Percentiles rank a stretch among this genome's conserved stretches.
phyloP scores from a whole-genome alignment of 2,797 vertebrate genomes.

The Protonibea diacanthus region DNA sequence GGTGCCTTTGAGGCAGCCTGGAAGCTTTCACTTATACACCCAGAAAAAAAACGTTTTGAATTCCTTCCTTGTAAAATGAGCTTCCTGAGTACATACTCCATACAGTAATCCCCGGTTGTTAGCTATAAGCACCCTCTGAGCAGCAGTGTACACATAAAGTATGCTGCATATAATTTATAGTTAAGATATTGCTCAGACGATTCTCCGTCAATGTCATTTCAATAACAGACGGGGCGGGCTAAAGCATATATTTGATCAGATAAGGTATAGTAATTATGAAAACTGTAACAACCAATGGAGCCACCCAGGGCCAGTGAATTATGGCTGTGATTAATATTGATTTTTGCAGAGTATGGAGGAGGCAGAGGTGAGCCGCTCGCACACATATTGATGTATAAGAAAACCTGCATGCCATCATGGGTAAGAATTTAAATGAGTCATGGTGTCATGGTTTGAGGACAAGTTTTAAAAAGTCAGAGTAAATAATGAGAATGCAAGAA shows the following conservation, averaged over 20 bases:
- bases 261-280: slow-evolving; percentile 59
- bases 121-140: slow-evolving; percentile 12
- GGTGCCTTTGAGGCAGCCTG: slow-evolving; percentile 15
- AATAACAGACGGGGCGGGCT: slow-evolving; percentile 52
- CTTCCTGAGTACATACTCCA: slow-evolving; percentile 19
- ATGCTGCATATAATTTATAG: not conserved
- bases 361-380: slow-evolving; percentile 21
- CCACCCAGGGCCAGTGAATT: slow-evolving; percentile 44
- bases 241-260: slow-evolving; percentile 58
- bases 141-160: not conserved
- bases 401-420: slow-evolving; percentile 29
- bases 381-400: slow-evolving; percentile 31
- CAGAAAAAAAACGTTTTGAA: slow-evolving; percentile 11
- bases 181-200: slow-evolving; percentile 24
- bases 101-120: slow-evolving; percentile 23
- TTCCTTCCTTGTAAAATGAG: slow-evolving; percentile 36
- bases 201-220: slow-evolving; percentile 60
- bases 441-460: slow-evolving; percentile 5
- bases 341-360: slow-evolving; percentile 39
- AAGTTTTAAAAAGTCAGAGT: not conserved
- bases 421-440: slow-evolving; percentile 30
- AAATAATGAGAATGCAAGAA: not conserved
- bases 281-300: slow-evolving; percentile 54
- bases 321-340: slow-evolving; percentile 68
- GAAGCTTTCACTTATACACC: slow-evolving; percentile 41